Evolutionary conservation across 2,888 invertebrate genomes (phyloP), one percentile per base, ranked within the genome.

Genomic region (Rhingia campestris): DNA sequence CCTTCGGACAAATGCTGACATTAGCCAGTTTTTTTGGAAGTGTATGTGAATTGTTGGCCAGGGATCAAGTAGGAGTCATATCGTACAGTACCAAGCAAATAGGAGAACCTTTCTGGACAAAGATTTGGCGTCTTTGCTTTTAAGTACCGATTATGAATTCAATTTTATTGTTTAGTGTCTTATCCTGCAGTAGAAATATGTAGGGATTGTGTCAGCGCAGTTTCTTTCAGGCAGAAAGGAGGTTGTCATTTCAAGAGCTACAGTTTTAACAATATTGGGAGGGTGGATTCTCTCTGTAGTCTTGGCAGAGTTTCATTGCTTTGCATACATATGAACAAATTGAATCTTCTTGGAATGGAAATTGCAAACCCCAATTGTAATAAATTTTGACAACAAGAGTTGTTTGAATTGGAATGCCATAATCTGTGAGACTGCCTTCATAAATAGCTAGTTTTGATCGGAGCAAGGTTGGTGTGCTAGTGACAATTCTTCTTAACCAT

Each of bases 31-130:
- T 58, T 66, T 22, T 22, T 14, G 58, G 45, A 61, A 12, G 22
- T 2, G 22, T 22, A 22, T 39, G 58, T 67, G 37, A 33, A 56
- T 67, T 5, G 49, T 69, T 79, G 79, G 73, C 79, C 73, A 7
- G 59, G 73, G 51, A 74, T 82, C 79, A 82, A 82, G 79, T 64
- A 10, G 79, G 69, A 79, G 69, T 82, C 82, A 79, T 77, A 79
- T 69, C 73, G 77, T 64, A 82, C 73, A 77, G 45, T 4, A 14
- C 72, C 22, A 70, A 51, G 51, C 70, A 81, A 66, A 76, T 66
- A 45, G n/a, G 41, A 69, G 4, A 41, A 47, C 35, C 22, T 6
- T 6, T 14, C 32, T 9, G 2, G 22, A 9, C 12, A 3, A 37
- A 22, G 6, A 22, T 7, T 43, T 35, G 51, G 54, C 12, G 22